phyloP scores from a whole-genome alignment of 2,797 vertebrate species.

The Pteropus rufus region DNA sequence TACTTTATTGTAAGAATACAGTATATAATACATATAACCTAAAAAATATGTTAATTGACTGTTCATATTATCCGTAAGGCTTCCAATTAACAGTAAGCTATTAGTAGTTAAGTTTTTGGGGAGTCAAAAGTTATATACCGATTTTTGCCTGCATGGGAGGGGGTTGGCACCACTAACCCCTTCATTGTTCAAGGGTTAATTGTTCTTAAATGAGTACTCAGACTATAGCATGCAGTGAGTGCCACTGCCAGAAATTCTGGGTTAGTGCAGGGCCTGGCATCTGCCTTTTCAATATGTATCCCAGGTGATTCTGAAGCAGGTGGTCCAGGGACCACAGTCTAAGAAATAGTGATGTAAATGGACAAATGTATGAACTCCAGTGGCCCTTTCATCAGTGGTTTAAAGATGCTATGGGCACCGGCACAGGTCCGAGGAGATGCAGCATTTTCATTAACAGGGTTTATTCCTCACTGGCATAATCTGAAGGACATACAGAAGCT shows the following conservation, averaged over 20 bases:
- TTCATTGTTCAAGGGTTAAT: not conserved
- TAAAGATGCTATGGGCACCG: not conserved
- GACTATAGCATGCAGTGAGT: not conserved
- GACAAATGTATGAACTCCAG: not conserved
- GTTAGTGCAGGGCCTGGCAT: not conserved
- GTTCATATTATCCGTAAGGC: not conserved
- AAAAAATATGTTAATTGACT: not conserved
- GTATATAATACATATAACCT: not conserved
- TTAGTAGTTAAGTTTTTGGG: not conserved
- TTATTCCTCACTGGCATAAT: not conserved
- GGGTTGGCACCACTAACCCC: not conserved
- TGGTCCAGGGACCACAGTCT: not conserved
- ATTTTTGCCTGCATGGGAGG: not conserved
- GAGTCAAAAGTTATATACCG: not conserved
- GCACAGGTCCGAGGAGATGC: not conserved
- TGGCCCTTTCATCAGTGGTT: not conserved
- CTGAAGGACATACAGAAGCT: not conserved
- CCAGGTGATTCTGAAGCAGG: not conserved
- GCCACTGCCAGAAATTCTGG: not conserved
- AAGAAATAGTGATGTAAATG: not conserved
- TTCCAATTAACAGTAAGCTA: not conserved
- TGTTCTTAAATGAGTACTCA: not conserved
- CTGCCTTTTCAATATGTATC: not conserved
- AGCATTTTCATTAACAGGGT: not conserved
- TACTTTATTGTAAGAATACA: not conserved